These are phyloP conservation scores for Caenorhabditis imperialis DNA, from an alignment of 2,888 invertebrate species.

Conservation along the genomic window DNA sequence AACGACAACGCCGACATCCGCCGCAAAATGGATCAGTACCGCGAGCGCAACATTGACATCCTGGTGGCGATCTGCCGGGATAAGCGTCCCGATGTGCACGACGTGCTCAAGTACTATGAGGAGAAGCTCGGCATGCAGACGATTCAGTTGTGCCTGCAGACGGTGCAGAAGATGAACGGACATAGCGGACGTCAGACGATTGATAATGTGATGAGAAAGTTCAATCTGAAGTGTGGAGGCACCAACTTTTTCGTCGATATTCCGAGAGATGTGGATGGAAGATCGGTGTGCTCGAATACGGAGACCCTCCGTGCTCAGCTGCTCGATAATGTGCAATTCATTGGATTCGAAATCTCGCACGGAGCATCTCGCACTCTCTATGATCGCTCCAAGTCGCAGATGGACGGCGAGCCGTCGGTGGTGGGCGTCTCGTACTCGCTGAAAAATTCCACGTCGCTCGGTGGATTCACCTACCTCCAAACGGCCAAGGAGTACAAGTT, in stretches of 20 bases:
- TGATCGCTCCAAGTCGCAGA: slow-evolving; percentile 36
- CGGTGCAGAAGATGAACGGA: slow-evolving; percentile 14
- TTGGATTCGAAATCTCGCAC: slow-evolving; percentile 60
- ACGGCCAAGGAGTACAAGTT: slow-evolving; percentile 26
- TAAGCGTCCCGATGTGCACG: slow-evolving; percentile 45
- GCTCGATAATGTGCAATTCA: slow-evolving; percentile 42
- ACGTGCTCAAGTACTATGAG: slow-evolving; percentile 50
- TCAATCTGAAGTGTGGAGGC: slow-evolving; percentile 61
- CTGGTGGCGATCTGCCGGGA: slow-evolving; percentile 22
- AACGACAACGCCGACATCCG: slow-evolving; percentile 1
- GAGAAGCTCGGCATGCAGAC: slow-evolving; percentile 42
- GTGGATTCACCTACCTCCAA: slow-evolving; percentile 45
- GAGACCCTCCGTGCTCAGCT: slow-evolving; percentile 2
- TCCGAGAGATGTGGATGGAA: slow-evolving; percentile 1
- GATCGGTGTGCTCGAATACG: slow-evolving; percentile 12
- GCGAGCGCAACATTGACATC: neutral
- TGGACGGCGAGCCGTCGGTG: slow-evolving; percentile 56
- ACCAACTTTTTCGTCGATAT: slow-evolving; percentile 43
- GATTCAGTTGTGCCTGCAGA: slow-evolving; percentile 24
- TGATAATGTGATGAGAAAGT: slow-evolving; percentile 59
- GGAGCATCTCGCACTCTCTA: slow-evolving; percentile 46
- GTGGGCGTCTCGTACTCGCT: slow-evolving; percentile 55
- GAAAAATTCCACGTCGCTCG: slow-evolving; percentile 20
- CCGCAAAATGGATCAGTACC: slow-evolving; percentile 19
- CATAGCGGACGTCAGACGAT: slow-evolving; percentile 40